A percentile compares a stretch with the other conserved stretches of the same genome.
These are phyloP conservation scores for Sus cebifrons DNA, from an alignment of 2,797 vertebrate species.

Conservation along the genomic window DNA sequence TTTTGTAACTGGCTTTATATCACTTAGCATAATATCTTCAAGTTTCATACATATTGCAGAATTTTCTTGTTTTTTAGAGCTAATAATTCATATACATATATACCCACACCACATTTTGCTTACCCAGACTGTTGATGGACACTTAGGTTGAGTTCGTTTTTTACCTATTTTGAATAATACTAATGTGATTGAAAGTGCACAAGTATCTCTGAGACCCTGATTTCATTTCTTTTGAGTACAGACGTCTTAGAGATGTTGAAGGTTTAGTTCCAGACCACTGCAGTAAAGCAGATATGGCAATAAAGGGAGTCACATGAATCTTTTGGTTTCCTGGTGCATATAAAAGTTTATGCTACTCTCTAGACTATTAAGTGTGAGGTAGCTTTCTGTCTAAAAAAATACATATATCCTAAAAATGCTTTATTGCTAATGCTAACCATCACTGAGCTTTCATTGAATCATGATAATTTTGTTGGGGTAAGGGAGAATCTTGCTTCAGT, in stretches of 20 bases:
- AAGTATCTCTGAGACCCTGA: background rate
- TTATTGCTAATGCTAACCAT: background rate
- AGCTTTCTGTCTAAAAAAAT: background rate
- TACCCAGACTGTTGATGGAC: background rate
- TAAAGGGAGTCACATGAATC: background rate
- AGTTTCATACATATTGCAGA: background rate
- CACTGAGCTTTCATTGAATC: background rate
- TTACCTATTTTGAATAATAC: background rate
- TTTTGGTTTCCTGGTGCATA: background rate
- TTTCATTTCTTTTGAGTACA: constrained; percentile 17
- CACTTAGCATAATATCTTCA: background rate
- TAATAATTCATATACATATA: background rate
- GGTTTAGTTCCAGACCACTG: background rate
- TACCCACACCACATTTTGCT: background rate
- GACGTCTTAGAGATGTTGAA: background rate
- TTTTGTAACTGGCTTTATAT: background rate
- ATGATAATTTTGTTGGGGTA: background rate
- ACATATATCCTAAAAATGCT: background rate
- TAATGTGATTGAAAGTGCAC: background rate
- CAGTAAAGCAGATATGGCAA: background rate
- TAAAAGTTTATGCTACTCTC: background rate
- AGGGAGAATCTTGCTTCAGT: background rate
- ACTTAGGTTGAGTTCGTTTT: background rate
- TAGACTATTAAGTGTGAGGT: background rate
- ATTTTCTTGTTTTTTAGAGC: background rate